These are phyloP conservation scores for Bufo gargarizans DNA, from an alignment of 2,113 vertebrate species.

Conservation along the genomic window DNA sequence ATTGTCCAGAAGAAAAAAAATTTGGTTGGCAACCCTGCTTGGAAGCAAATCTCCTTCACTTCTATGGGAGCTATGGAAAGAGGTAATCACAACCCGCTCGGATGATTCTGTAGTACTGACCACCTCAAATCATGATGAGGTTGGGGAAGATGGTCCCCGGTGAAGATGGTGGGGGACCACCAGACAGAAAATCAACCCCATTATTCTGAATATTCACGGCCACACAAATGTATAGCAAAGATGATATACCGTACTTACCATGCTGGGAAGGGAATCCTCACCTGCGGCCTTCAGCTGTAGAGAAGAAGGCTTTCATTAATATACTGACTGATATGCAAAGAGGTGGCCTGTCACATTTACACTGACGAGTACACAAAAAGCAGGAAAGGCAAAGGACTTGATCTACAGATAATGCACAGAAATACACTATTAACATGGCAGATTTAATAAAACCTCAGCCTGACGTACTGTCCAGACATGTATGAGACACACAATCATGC, in stretches of 20 bases:
- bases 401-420: neutral
- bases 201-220: no score
- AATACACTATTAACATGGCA: neutral
- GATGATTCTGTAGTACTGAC: no score
- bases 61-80: no score
- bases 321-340: slow-evolving; percentile 1
- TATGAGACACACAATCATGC: neutral
- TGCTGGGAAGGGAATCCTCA: slow-evolving; percentile 24
- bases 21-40: no score
- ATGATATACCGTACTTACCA: slow-evolving; percentile 26
- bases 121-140: no score
- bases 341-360: neutral
- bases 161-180: no score
- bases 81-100: no score
- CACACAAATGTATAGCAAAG: no score
- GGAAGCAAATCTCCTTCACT: no score
- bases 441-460: neutral
- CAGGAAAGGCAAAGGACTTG: neutral
- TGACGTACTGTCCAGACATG: neutral
- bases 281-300: slow-evolving; percentile 11
- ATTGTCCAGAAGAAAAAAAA: no score
- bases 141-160: no score
- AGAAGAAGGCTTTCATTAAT: neutral
- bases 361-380: neutral
- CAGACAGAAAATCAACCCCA: no score